These are phyloP conservation scores for Lepidocyrtinus sp. DNA, from an alignment of 2,888 invertebrate species.

Conservation along the genomic window DNA sequence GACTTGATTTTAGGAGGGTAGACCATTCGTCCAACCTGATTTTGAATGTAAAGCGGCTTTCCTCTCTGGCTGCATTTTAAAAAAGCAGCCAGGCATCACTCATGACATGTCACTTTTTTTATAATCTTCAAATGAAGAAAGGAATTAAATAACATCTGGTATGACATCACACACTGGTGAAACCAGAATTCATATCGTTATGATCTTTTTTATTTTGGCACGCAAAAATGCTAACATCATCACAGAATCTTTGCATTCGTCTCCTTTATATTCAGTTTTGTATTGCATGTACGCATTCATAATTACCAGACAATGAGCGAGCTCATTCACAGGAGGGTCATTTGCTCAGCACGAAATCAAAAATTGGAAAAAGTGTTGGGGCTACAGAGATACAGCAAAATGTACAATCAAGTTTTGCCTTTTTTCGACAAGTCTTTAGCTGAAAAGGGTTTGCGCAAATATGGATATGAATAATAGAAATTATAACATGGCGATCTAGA, in stretches of 20 bases:
- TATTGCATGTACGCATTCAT: conserved; percentile 48
- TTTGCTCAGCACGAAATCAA: conserved; percentile 57
- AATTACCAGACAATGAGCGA: conserved; percentile 60
- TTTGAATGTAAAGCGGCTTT: not conserved
- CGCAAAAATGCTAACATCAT: conserved; percentile 42
- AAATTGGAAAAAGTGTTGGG: conserved; percentile 25
- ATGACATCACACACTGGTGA: conserved; percentile 54
- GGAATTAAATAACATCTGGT: conserved; percentile 48
- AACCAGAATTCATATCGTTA: conserved; percentile 56
- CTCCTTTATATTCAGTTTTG: conserved; percentile 20
- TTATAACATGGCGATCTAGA: no score
- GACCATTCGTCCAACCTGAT: no score
- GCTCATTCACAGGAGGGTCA: conserved; percentile 59
- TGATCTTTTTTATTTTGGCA: conserved; percentile 51
- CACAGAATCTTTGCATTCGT: conserved; percentile 14
- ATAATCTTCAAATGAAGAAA: conserved; percentile 29
- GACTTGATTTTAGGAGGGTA: no score
- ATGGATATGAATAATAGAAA: no score
- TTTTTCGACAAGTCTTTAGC: no score
- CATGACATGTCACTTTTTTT: conserved; percentile 53
- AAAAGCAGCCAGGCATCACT: conserved; percentile 7
- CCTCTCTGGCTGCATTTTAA: not conserved
- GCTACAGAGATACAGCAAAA: no score
- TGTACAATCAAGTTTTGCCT: no score
- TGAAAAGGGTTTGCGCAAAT: no score